Conservation (phyloP, 1,140 invertebrate species). For the Hylaeus volcanicus region DNA sequence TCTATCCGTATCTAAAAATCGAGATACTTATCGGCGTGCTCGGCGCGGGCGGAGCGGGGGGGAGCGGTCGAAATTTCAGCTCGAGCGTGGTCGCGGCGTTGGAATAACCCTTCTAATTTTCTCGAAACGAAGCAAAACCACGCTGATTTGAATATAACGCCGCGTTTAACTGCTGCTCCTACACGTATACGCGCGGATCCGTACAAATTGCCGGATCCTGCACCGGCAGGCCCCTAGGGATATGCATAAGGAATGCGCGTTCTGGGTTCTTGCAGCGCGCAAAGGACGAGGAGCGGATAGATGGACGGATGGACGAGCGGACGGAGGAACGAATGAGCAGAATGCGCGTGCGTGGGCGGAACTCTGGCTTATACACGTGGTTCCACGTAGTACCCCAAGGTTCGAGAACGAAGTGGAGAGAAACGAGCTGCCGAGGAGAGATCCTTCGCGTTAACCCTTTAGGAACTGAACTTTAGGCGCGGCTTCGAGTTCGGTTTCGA, state of each 20-base stretch:
- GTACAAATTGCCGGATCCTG: constrained; percentile 73
- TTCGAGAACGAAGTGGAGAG: constrained; percentile 70
- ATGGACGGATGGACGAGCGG: constrained; percentile 49
- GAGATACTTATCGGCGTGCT: constrained; percentile 16
- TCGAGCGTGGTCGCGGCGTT: background rate
- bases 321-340: constrained; percentile 50
- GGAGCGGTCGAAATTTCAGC: background rate
- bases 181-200: constrained; percentile 56
- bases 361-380: constrained; percentile 59
- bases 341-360: constrained; percentile 75
- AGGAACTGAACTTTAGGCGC: too few relatives aligned
- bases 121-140: constrained; percentile 48
- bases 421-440: constrained; percentile 36
- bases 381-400: constrained; percentile 68
- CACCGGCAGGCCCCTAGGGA: constrained; percentile 63
- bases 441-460: background rate
- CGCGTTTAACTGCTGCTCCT: constrained; percentile 55
- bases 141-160: constrained; percentile 52
- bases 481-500: too few relatives aligned
- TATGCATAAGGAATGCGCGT: constrained; percentile 57
- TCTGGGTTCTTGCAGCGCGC: constrained; percentile 56
- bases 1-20: constrained; percentile 37
- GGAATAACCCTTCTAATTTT: constrained; percentile 50
- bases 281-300: constrained; percentile 58
- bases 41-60: too few relatives aligned